Conservation (phyloP, 37 sponge, comb jelly and placozoan genomes). For the Cliona cf. orientalis region DNA sequence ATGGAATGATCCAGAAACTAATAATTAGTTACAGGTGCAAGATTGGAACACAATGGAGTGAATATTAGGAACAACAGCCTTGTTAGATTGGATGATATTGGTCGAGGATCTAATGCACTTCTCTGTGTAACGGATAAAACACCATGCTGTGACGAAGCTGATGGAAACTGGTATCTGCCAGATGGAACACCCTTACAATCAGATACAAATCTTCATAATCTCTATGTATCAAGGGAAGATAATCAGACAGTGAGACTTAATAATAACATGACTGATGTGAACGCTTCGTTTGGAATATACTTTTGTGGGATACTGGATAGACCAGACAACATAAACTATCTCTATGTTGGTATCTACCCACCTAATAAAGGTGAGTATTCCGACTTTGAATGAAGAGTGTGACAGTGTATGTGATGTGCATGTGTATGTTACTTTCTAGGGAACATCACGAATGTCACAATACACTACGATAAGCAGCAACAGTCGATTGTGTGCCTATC, state of each 20-base stretch:
- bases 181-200: background rate
- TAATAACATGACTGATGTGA: background rate
- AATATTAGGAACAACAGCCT: background rate
- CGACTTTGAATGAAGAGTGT: background rate
- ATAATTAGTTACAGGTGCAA: background rate
- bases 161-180: background rate
- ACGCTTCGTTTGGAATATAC: background rate
- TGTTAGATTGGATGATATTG: background rate
- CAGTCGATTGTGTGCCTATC: background rate
- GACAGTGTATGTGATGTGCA: background rate
- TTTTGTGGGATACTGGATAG: background rate
- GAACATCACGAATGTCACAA: background rate
- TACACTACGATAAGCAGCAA: background rate
- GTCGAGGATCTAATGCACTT: background rate
- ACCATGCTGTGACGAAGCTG: background rate
- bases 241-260: background rate
- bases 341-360: slow-evolving; percentile 9
- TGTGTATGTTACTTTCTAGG: background rate
- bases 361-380: background rate
- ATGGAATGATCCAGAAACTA: background rate
- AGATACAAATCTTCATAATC: background rate
- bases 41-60: background rate
- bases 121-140: background rate
- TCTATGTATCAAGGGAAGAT: background rate
- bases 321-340: background rate